Conservation (phyloP, 2,797 vertebrate genomes). For the Cottoperca gobio region DNA sequence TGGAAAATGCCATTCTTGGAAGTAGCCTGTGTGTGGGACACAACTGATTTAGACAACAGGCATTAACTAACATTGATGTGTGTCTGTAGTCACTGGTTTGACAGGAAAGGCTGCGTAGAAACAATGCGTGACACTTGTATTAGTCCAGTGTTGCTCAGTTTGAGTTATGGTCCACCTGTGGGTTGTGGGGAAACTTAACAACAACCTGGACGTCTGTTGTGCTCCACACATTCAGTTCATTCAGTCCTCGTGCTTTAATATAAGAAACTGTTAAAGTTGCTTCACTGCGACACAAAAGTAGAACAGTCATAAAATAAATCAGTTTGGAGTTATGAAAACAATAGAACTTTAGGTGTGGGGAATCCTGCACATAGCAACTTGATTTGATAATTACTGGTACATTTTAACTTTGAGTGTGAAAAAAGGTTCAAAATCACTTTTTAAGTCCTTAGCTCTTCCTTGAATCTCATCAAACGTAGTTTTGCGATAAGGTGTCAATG, state of each 20-base stretch:
- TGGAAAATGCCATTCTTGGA: slow-evolving; percentile 87
- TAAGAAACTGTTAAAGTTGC: slow-evolving; percentile 10
- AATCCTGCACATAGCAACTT: slow-evolving; percentile 10
- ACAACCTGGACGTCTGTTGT: neutral
- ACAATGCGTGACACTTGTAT: neutral
- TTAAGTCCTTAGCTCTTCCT: neutral
- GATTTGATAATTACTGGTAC: slow-evolving; percentile 14
- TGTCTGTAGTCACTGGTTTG: slow-evolving; percentile 37
- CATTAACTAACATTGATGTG: slow-evolving; percentile 45
- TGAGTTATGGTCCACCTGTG: slow-evolving; percentile 8
- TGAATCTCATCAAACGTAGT: neutral
- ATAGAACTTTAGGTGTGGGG: neutral
- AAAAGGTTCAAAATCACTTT: neutral
- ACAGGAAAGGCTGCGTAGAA: slow-evolving; percentile 30
- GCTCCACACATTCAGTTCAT: neutral
- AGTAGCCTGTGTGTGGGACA: slow-evolving; percentile 85
- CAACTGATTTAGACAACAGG: slow-evolving; percentile 82
- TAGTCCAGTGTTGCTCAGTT: neutral
- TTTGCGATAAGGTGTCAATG: neutral
- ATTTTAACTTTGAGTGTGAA: slow-evolving; percentile 5
- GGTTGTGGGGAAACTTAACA: slow-evolving; percentile 10
- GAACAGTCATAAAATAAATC: neutral
- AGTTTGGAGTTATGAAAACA: slow-evolving; percentile 17
- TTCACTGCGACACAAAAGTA: slow-evolving; percentile 2
- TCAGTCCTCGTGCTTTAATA: neutral